Evolutionary conservation across 2,888 invertebrate species (phyloP), one percentile per base, ranked within the genome.

Genomic region (Cryptops parisi): DNA sequence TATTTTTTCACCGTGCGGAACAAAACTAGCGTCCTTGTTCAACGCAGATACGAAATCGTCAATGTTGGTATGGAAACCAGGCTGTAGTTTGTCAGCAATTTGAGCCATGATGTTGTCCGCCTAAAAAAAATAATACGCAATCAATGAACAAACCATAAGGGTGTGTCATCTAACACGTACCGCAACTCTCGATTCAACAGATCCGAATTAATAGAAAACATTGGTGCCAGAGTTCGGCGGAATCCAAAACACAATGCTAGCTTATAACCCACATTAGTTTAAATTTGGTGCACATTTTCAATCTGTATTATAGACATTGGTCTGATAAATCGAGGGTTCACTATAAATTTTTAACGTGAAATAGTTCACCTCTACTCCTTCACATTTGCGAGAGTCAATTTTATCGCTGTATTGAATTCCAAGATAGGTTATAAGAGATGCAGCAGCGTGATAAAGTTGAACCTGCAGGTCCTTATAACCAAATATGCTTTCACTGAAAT

Each of bases 401-500:
- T 50, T 50, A 3, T 50, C 41, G 17, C 19, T 9, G 21, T 50
- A 50, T 2, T 40, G 77, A 61, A 88, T 75, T 51, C 80, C 81
- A 49, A 93, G 70, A 65, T 83, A 94, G 52, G 88, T 83, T 62
- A 81, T 80, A 55, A 93, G 73, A 57, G 80, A 80, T 21, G 81
- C 84, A 52, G 90, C 88, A 56, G 81, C 80, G 66, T 87, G 91
- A 65, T 80, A 82, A 2, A 94, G 70, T 58, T 80, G 76, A 2
- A 94, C 78, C 55, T 76, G 75, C 33, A 96, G 71, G 63, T 87
- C 83, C 64, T 82, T 80, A 67, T 91, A 97, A 2, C 96, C 97
- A 73, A 91, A 93, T 67, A 97, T 90, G 57, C 80, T 84, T 72
- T 97, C 97, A 63, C 79, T 78, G 64, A 46, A 57, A 56, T 59